Percentiles rank a stretch among this genome's conserved stretches.
Evolutionary conservation across 2,888 invertebrate species (phyloP).

Genomic region (Heliconius ismenius): DNA sequence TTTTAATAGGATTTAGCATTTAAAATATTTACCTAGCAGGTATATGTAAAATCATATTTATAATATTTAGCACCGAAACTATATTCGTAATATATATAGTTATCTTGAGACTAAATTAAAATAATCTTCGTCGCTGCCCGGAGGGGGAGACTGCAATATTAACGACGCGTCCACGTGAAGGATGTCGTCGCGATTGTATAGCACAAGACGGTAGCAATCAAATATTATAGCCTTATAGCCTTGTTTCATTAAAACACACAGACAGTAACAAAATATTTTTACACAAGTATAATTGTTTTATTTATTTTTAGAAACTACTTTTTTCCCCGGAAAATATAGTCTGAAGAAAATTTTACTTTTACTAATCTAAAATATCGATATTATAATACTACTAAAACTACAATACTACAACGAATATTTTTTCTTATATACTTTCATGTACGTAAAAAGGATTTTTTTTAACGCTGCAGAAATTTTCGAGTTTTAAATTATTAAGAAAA

Average conservation of each 20-base stretch:
- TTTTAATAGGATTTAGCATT: no score
- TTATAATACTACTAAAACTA: no score
- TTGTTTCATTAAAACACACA: neutral
- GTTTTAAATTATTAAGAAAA: no score
- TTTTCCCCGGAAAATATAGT: neutral
- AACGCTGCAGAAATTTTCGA: no score
- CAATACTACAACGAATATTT: no score
- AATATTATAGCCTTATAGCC: neutral
- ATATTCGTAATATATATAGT: neutral
- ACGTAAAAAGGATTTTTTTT: no score
- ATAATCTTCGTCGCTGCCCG: neutral
- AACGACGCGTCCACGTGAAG: neutral
- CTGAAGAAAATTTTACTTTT: neutral
- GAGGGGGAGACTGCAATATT: constrained; percentile 1
- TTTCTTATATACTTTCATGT: no score
- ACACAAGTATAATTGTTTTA: no score
- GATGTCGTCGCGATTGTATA: constrained; percentile 1
- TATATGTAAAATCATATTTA: no score
- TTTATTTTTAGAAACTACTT: neutral
- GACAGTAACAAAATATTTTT: no score
- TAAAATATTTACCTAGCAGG: no score
- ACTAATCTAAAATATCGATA: neutral
- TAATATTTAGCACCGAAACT: no score
- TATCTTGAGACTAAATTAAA: neutral
- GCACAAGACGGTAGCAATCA: neutral